These are phyloP conservation scores for Pyrocephalus nanus DNA, from an alignment of 2,797 vertebrate species.

Conservation along the genomic window DNA sequence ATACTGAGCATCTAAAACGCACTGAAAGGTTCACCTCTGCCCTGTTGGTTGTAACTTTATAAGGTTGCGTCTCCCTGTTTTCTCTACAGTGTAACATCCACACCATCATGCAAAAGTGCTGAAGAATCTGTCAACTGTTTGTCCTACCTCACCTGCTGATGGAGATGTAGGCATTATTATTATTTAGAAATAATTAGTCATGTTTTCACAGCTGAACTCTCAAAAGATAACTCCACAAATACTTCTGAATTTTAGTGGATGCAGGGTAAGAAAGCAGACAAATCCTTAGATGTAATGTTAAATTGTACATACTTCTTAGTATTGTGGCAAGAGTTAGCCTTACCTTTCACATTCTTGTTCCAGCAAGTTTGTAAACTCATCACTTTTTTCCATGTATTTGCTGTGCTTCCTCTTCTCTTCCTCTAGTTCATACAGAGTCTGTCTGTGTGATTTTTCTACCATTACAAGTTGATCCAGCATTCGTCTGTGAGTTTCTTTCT, in stretches of 20 bases:
- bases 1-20: not conserved
- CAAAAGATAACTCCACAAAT: not conserved
- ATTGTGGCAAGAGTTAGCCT: slow-evolving; percentile 30
- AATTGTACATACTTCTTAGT: not conserved
- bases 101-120: not conserved
- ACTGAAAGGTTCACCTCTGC: not conserved
- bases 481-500: slow-evolving; percentile 88
- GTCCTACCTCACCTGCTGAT: not conserved
- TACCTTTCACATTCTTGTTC: slow-evolving; percentile 95
- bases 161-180: not conserved
- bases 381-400: slow-evolving; percentile 92
- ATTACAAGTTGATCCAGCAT: slow-evolving; percentile 93
- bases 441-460: slow-evolving; percentile 91
- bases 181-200: not conserved
- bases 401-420: slow-evolving; percentile 93
- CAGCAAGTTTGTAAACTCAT: slow-evolving; percentile 92
- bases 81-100: not conserved
- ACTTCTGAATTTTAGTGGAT: not conserved
- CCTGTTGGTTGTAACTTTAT: not conserved
- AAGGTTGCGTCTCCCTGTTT: not conserved
- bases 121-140: not conserved
- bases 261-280: not conserved
- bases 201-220: not conserved
- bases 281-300: not conserved
- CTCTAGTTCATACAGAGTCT: slow-evolving; percentile 87